phyloP scores from a whole-genome alignment of 2,113 vertebrate genomes.

The Girardinichthys multiradiatus region DNA sequence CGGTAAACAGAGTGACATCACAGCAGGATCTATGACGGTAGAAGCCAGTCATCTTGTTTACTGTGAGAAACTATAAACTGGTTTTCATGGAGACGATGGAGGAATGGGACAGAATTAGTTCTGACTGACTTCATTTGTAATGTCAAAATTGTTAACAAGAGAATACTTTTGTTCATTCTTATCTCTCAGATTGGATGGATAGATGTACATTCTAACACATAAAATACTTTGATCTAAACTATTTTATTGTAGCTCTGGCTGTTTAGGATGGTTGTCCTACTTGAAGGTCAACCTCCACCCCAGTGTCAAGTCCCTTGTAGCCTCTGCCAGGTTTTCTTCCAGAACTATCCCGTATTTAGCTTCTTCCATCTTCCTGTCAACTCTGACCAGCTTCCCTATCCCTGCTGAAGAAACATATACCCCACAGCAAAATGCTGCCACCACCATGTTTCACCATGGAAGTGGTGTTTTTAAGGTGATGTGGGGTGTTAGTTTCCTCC shows the following conservation, averaged over 20 bases:
- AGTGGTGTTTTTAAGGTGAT: neutral
- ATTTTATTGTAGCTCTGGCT: neutral
- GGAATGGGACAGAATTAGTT: neutral
- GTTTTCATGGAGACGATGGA: neutral
- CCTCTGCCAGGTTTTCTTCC: too few relatives aligned
- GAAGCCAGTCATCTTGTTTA: constrained; percentile 4
- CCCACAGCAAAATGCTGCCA: too few relatives aligned
- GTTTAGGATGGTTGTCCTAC: too few relatives aligned
- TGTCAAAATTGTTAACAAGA: too few relatives aligned
- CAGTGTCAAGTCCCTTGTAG: too few relatives aligned
- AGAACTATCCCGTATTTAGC: neutral
- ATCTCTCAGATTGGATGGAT: too few relatives aligned
- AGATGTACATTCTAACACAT: neutral
- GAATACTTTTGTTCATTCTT: too few relatives aligned
- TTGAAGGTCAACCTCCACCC: too few relatives aligned
- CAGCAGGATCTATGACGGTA: neutral
- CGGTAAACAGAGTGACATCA: too few relatives aligned
- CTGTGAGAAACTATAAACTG: constrained; percentile 1
- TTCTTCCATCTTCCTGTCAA: too few relatives aligned
- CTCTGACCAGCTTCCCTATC: neutral
- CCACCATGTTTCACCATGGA: too few relatives aligned
- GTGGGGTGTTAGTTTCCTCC: neutral
- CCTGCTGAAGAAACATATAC: neutral
- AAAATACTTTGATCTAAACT: neutral
- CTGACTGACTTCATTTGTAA: neutral